These are phyloP conservation scores for Drosophila sp. DNA, from an alignment of 1,140 invertebrate genomes.

Conservation along the genomic window DNA sequence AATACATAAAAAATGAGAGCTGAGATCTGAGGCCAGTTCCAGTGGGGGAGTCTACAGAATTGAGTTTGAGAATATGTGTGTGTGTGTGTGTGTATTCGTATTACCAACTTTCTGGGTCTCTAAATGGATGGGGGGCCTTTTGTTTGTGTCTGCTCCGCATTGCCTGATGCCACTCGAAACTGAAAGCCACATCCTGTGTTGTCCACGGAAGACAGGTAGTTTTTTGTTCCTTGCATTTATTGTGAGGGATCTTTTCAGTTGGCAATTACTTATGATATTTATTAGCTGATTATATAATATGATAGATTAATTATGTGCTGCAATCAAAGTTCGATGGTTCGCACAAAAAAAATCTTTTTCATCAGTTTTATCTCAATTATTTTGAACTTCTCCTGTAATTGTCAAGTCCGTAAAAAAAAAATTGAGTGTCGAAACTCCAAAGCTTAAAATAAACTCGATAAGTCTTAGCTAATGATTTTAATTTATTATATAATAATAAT, in stretches of 20 bases:
- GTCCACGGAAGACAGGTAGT: neutral
- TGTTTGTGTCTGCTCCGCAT: neutral
- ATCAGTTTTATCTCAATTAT: too few species aligned
- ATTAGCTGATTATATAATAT: slow-evolving; percentile 19
- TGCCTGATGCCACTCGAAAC: slow-evolving; percentile 12
- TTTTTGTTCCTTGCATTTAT: neutral
- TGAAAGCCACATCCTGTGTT: slow-evolving; percentile 17
- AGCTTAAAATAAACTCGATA: too few species aligned
- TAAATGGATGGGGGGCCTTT: slow-evolving; percentile 29
- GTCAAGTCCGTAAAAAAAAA: too few species aligned
- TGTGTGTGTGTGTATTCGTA: neutral
- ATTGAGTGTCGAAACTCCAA: too few species aligned
- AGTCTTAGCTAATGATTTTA: too few species aligned
- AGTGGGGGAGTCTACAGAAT: slow-evolving; percentile 16
- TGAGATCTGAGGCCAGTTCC: slow-evolving; percentile 29
- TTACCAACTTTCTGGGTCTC: slow-evolving; percentile 17
- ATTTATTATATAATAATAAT: too few species aligned
- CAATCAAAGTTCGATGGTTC: too few species aligned
- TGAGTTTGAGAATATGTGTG: slow-evolving; percentile 20
- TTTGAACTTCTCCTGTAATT: too few species aligned
- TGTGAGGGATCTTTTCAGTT: neutral
- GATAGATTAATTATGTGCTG: neutral
- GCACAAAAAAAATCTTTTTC: too few species aligned
- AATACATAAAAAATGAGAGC: slow-evolving; percentile 56
- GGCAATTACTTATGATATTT: slow-evolving; percentile 26